Evolutionary conservation across 2,888 invertebrate species (phyloP), one percentile per base, ranked within the genome.

Genomic region (Strigamia crassipes): DNA sequence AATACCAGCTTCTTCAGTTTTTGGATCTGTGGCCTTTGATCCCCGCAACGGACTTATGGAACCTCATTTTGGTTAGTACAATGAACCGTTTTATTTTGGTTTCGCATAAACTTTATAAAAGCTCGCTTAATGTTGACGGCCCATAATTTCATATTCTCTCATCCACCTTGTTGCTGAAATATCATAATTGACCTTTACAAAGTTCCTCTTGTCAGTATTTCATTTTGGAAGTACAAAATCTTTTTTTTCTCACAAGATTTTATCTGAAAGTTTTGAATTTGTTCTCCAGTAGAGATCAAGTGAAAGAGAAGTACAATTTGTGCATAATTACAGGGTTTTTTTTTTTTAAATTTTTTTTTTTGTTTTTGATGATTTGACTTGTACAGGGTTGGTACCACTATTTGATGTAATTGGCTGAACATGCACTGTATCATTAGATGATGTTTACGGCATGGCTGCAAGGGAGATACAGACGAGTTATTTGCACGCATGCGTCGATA

Each of bases 31-130:
- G 27, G 66, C 78, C 46, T 82, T 79, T 79, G 83, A 83, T 79
- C 82, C 83, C 31, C 77, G 81, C 42, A 83, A 82, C 83, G 82
- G 82, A 21, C 82, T 82, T 73, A 83, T 83, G 83, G 83, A 83
- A 78, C 83, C 83, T 21, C 83, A 83, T 66, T 83, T 83, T 51
- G 83, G 83, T 83, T 73, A 81, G 77, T 81, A 79, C 61, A 66
- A 66, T 66, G 61, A 66, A 66, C 61, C 61, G 23, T 66, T 23
- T 66, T 46, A 46, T 66, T 46, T 9, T 46, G 12, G 46, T 46
- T 66, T 66, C 61, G 12, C 23, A 66, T 23, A 66, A 66, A 66
- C 46, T n/a, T 46, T n/a, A n/a, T 1, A 46, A 46, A n/a, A 6
- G 4, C 10, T 38, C 38, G 38, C 38, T 46, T 46, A n/a, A 12